phyloP scores from a whole-genome alignment of 2,113 vertebrate genomes.

The Colinus virginianus region DNA sequence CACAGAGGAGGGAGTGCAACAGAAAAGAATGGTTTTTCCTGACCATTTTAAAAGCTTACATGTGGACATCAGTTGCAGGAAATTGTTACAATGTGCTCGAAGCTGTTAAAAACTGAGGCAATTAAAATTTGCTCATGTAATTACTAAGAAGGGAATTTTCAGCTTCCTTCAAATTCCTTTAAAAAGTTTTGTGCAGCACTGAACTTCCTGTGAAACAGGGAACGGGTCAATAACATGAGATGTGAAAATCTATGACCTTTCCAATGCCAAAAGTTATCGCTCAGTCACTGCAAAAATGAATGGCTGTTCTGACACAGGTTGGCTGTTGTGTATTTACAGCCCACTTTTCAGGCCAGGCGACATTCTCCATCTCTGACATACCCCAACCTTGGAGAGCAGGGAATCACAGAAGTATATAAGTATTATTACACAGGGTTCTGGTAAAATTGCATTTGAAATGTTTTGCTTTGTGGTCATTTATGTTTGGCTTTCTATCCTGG shows the following conservation, averaged over 20 bases:
- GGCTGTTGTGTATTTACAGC: not conserved
- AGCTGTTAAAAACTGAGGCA: not conserved
- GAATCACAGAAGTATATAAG: not conserved
- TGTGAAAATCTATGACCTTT: not conserved
- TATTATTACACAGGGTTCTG: not conserved
- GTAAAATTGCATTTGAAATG: not conserved
- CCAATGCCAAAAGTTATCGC: not conserved
- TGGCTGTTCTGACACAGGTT: not conserved
- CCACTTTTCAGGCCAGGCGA: not conserved
- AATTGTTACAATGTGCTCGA: not conserved
- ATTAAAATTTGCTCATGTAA: not conserved
- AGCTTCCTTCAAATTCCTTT: not conserved
- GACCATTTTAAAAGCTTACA: not conserved
- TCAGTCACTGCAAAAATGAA: not conserved
- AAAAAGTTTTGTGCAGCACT: not conserved
- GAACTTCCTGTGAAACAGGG: not conserved
- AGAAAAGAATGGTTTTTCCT: not conserved
- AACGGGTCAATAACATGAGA: not conserved
- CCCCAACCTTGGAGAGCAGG: rapidly evolving
- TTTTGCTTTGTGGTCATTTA: not conserved
- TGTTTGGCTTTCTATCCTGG: not conserved
- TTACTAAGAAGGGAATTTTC: not conserved
- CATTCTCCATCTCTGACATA: not conserved
- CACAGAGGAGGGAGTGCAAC: too few species aligned
- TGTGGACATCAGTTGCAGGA: rapidly evolving